phyloP scores from a whole-genome alignment of 2,113 vertebrate genomes.

The Erythrocebus patas region DNA sequence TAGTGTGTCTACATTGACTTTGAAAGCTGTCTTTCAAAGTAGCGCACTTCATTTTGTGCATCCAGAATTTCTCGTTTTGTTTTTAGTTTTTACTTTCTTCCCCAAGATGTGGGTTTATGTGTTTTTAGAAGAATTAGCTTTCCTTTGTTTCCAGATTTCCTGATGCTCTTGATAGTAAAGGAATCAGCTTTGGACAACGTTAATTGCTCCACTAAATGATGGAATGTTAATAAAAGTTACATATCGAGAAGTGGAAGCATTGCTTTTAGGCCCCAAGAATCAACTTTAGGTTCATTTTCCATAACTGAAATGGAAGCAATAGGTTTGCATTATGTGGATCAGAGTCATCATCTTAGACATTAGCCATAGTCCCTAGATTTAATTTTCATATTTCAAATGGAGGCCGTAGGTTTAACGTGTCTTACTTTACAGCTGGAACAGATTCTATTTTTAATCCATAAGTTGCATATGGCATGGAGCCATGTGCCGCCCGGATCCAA shows the following conservation, averaged over 20 bases:
- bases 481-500: constrained; percentile 24
- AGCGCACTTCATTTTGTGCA: not conserved
- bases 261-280: not conserved
- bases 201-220: not conserved
- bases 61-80: not conserved
- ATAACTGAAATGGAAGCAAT: not conserved
- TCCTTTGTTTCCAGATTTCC: constrained; percentile 45
- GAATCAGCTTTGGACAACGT: constrained; percentile 25
- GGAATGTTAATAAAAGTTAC: not conserved
- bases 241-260: not conserved
- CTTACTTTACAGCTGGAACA: constrained; percentile 66
- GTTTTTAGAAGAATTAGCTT: not conserved
- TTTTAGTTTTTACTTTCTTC: constrained; percentile 1
- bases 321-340: not conserved
- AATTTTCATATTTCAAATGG: constrained; percentile 52
- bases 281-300: not conserved
- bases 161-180: constrained; percentile 30
- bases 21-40: constrained; percentile 16
- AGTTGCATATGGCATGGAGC: constrained; percentile 58
- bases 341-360: not conserved
- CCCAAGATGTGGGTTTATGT: not conserved
- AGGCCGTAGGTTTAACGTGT: constrained; percentile 6
- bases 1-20: not conserved
- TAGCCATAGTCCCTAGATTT: not conserved
- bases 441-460: constrained; percentile 75